A percentile compares a stretch with the other conserved stretches of the same genome.
These are phyloP conservation scores for Xylocampa areola DNA, from an alignment of 2,888 invertebrate genomes.

Conservation along the genomic window DNA sequence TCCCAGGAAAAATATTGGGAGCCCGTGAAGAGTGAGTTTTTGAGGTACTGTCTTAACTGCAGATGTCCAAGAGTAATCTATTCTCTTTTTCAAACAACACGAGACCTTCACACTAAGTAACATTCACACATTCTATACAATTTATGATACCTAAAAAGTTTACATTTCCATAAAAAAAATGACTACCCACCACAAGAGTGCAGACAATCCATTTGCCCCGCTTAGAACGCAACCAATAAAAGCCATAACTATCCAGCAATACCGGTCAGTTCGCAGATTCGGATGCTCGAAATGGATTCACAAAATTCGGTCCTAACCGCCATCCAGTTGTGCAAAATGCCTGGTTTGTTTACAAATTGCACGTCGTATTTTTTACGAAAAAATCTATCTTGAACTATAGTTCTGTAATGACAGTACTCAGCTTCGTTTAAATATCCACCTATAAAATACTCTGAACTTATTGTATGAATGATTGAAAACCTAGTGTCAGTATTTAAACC, in stretches of 20 bases:
- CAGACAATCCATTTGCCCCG: slow-evolving; percentile 43
- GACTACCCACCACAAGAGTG: slow-evolving; percentile 24
- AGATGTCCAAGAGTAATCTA: no score
- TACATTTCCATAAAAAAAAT: slow-evolving; percentile 30
- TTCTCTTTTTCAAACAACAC: no score
- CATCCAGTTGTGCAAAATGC: slow-evolving; percentile 41
- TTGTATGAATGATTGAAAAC: no score
- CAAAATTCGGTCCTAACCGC: slow-evolving; percentile 24
- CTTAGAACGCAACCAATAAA: slow-evolving; percentile 49
- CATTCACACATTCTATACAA: not conserved
- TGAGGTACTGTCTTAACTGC: no score
- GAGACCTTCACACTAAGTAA: not conserved
- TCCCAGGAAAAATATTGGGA: no score
- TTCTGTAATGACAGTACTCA: no score
- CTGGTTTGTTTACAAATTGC: slow-evolving; percentile 61
- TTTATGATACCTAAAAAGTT: slow-evolving; percentile 7
- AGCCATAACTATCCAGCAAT: slow-evolving; percentile 50
- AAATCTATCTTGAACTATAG: no score
- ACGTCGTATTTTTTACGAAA: slow-evolving; percentile 50
- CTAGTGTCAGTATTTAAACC: no score
- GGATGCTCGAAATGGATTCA: slow-evolving; percentile 42
- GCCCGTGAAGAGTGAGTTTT: no score
- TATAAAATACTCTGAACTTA: no score
- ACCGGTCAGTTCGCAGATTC: slow-evolving; percentile 40
- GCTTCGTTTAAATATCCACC: no score